Conservation (phyloP, 2,113 vertebrate species). For the Microcebus jonahi region DNA sequence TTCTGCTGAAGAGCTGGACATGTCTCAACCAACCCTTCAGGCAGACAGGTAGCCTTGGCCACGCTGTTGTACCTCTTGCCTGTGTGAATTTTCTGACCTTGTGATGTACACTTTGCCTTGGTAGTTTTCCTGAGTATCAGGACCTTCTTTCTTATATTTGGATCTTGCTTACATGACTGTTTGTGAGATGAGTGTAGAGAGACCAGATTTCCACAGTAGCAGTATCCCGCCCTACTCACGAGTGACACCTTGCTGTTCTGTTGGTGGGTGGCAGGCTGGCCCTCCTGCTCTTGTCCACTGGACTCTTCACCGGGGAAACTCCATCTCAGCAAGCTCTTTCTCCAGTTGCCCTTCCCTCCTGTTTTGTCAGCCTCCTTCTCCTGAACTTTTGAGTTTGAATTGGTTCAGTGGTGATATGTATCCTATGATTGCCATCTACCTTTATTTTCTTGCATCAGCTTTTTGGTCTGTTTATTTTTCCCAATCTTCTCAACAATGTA, state of each 20-base stretch:
- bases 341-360: background rate
- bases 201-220: background rate
- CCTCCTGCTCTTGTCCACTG: background rate
- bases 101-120: background rate
- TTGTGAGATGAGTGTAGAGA: background rate
- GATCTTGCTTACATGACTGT: background rate
- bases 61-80: background rate
- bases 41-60: background rate
- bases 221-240: accelerated
- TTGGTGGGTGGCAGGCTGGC: background rate
- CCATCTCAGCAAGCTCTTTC: background rate
- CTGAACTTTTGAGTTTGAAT: background rate
- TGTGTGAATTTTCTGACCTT: background rate
- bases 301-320: background rate
- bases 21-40: background rate
- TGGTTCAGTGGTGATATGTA: background rate
- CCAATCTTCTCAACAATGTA: background rate
- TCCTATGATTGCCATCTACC: background rate
- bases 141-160: background rate
- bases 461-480: slow-evolving; percentile 12
- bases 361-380: background rate
- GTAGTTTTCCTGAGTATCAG: background rate
- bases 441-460: background rate
- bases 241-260: background rate
- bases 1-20: background rate